Percentiles rank a stretch among this genome's conserved stretches.
Evolutionary conservation across 2,888 invertebrate species (phyloP).

Genomic region (Ganaspis brasiliensis): DNA sequence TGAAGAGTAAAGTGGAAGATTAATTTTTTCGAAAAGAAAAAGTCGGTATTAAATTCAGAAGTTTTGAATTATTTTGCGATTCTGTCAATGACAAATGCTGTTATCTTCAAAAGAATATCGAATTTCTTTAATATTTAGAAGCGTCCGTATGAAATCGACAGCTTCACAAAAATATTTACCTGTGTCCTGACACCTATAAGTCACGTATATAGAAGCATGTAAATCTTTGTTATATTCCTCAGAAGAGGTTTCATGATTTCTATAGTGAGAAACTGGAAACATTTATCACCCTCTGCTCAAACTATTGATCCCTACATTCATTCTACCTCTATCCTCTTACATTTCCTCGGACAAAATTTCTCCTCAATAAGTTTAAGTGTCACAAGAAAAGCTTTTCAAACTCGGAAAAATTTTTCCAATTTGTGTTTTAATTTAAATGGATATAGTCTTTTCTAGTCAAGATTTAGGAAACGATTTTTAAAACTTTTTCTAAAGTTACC

Average conservation of each 20-base stretch:
- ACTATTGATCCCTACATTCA: slow-evolving; percentile 23
- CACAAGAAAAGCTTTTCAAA: slow-evolving; percentile 9
- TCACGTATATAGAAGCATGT: slow-evolving; percentile 6
- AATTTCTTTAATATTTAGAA: neutral
- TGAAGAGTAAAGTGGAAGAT: neutral
- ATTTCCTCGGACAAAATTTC: neutral
- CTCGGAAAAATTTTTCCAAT: neutral
- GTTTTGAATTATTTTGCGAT: neutral
- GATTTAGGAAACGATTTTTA: no score
- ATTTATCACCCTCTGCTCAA: neutral
- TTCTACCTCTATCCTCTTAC: neutral
- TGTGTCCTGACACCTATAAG: slow-evolving; percentile 2
- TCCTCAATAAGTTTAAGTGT: neutral
- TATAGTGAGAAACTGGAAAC: neutral
- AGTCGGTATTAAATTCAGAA: no score
- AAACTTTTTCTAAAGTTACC: no score
- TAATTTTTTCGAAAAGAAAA: neutral
- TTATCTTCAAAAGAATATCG: neutral
- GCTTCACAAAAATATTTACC: neutral
- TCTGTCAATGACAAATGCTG: neutral
- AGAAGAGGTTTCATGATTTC: slow-evolving; percentile 24
- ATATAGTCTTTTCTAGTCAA: neutral
- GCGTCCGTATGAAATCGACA: slow-evolving; percentile 7
- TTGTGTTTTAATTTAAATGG: neutral
- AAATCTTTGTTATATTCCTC: slow-evolving; percentile 23